Evolutionary conservation across 2,797 vertebrate species (phyloP).

Genomic region (Apogon hyalosoma): DNA sequence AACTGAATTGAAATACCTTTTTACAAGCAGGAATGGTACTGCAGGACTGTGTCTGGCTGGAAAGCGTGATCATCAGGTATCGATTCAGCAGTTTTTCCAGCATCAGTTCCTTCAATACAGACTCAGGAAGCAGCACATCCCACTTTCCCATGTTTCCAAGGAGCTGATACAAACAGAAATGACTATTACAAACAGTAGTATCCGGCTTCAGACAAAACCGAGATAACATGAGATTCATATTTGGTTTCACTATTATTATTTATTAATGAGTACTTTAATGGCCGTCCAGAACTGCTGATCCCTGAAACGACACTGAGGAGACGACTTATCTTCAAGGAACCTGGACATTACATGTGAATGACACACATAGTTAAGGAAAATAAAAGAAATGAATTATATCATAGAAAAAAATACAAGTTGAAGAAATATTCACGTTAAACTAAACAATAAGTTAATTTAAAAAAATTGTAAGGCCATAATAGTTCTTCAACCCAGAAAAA

Average conservation of each 20-base stretch:
- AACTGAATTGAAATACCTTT: slow-evolving; percentile 79
- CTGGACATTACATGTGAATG: slow-evolving; percentile 49
- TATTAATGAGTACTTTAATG: slow-evolving; percentile 86
- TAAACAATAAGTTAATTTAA: too few relatives aligned
- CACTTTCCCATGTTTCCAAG: slow-evolving; percentile 89
- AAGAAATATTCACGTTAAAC: background rate
- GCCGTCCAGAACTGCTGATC: slow-evolving; percentile 91
- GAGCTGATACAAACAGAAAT: slow-evolving; percentile 79
- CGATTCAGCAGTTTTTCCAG: slow-evolving; percentile 91
- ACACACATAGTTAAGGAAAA: slow-evolving; percentile 19
- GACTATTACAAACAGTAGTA: slow-evolving; percentile 17
- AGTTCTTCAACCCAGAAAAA: too few relatives aligned
- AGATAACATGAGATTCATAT: background rate
- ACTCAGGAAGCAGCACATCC: slow-evolving; percentile 88
- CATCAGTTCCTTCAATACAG: slow-evolving; percentile 86
- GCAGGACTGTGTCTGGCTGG: slow-evolving; percentile 75
- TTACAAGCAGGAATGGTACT: slow-evolving; percentile 80
- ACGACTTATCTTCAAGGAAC: slow-evolving; percentile 84
- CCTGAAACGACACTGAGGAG: slow-evolving; percentile 87
- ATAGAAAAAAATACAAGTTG: background rate
- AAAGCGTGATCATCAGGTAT: slow-evolving; percentile 89
- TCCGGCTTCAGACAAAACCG: background rate
- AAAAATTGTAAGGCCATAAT: too few relatives aligned
- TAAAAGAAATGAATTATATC: background rate
- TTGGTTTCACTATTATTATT: too few relatives aligned